Evolutionary conservation across 2,113 vertebrate species (phyloP).

Genomic region (Donacobius atricapilla): DNA sequence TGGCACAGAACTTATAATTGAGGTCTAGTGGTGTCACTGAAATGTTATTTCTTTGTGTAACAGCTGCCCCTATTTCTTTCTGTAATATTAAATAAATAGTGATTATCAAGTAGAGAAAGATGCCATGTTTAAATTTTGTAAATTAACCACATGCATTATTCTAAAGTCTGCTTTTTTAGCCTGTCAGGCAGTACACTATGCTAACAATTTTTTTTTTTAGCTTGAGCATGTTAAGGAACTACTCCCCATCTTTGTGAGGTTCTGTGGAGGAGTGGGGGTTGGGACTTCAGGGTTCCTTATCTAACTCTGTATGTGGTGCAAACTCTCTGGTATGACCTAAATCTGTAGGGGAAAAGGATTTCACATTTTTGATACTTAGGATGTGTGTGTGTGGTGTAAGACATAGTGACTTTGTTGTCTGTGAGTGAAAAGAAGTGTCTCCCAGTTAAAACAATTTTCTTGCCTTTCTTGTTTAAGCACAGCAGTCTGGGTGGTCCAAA

Average conservation of each 20-base stretch:
- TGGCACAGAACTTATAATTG: slow-evolving; percentile 33
- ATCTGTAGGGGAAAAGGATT: neutral
- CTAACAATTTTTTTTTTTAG: neutral
- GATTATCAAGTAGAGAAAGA: neutral
- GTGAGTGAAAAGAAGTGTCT: neutral
- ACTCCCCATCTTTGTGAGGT: neutral
- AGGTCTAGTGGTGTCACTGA: neutral
- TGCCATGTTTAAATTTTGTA: neutral
- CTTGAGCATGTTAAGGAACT: no score
- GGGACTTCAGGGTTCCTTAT: neutral
- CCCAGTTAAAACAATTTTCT: neutral
- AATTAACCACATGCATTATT: neutral
- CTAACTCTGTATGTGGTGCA: neutral
- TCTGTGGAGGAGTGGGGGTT: neutral
- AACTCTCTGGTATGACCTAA: neutral
- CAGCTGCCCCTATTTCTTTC: neutral
- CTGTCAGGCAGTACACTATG: neutral
- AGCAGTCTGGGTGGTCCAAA: neutral
- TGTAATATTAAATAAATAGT: neutral
- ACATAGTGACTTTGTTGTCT: neutral
- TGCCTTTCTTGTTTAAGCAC: neutral
- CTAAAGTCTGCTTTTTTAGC: neutral
- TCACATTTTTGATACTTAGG: neutral
- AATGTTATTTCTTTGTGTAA: neutral
- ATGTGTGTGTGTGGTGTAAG: neutral